These are phyloP conservation scores for Leptobrachium leishanense DNA, from an alignment of 2,113 vertebrate genomes.

Conservation along the genomic window DNA sequence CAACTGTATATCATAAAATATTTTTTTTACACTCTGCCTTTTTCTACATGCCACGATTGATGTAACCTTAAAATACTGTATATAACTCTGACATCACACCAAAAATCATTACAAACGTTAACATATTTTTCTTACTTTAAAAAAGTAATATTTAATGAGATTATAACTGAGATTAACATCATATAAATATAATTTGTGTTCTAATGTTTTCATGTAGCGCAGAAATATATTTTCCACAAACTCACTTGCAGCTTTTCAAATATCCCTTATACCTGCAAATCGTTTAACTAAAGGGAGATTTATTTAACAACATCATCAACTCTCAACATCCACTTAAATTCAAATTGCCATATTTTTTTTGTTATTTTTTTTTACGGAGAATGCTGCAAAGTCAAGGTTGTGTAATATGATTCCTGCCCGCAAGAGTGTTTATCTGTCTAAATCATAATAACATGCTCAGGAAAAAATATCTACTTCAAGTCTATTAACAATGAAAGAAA, in stretches of 20 bases:
- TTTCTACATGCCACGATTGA: no score
- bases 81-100: no score
- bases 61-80: no score
- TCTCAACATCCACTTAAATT: slow-evolving; percentile 10
- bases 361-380: no score
- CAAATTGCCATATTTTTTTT: slow-evolving; percentile 19
- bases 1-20: no score
- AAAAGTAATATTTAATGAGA: no score
- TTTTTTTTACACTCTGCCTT: no score
- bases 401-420: slow-evolving; percentile 23
- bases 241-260: slow-evolving; percentile 21
- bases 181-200: no score
- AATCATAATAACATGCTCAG: slow-evolving; percentile 47
- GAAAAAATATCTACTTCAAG: slow-evolving; percentile 49
- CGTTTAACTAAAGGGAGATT: slow-evolving; percentile 6
- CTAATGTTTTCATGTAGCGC: no score
- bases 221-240: background rate
- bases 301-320: slow-evolving; percentile 22
- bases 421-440: background rate
- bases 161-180: no score
- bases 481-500: slow-evolving; percentile 48
- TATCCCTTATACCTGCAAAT: slow-evolving; percentile 30
- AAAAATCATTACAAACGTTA: no score
- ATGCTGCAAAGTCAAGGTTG: background rate
- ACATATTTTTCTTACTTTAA: no score